Evolutionary conservation across 2,888 invertebrate species (phyloP).

Genomic region (Tholera decimalis): DNA sequence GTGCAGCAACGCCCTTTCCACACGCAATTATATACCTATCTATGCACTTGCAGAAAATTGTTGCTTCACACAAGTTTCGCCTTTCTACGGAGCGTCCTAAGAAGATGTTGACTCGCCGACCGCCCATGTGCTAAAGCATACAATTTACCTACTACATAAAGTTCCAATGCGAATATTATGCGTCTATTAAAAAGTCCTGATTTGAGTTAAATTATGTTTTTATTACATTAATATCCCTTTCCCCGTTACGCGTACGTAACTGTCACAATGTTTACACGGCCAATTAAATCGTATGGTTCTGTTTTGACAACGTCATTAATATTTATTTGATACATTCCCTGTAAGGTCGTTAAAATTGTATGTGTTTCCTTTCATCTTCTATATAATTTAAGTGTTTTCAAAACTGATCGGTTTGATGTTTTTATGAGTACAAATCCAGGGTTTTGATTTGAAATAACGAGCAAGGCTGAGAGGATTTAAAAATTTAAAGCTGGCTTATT

Average conservation of each 20-base stretch:
- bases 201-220: no score
- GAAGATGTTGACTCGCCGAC: no score
- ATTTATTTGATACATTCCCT: constrained; percentile 30
- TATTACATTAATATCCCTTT: neutral
- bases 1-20: no score
- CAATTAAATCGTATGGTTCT: constrained; percentile 18
- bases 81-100: no score
- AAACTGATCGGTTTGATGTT: neutral
- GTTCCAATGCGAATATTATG: no score
- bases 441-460: constrained; percentile 16
- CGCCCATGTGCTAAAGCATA: no score
- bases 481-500: constrained; percentile 5
- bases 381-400: constrained; percentile 14
- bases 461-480: neutral
- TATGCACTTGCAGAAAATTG: no score
- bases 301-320: constrained; percentile 31
- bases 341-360: constrained; percentile 7
- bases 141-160: no score
- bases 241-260: neutral
- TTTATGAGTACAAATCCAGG: constrained; percentile 1
- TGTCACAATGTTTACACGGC: constrained; percentile 28
- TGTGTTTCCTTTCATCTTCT: neutral
- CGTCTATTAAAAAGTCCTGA: no score
- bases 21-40: no score
- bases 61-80: no score